These are phyloP conservation scores for Balaeniceps rex DNA, from an alignment of 2,113 vertebrate genomes.

Conservation along the genomic window DNA sequence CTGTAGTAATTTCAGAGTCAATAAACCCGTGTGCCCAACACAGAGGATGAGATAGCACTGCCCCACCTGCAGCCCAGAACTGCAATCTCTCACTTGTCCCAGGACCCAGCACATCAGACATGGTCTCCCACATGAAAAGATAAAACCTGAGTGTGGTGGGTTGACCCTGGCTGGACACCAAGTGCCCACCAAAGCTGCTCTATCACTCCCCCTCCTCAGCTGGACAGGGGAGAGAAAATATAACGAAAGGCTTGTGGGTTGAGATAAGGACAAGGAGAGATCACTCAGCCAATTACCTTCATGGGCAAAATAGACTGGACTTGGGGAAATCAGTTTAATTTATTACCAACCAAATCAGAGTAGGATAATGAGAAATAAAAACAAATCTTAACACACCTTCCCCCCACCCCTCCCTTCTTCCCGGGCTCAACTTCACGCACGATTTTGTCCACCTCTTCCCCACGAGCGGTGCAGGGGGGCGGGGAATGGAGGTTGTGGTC, in stretches of 20 bases:
- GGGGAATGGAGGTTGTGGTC: background rate
- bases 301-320: background rate
- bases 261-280: background rate
- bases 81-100: background rate
- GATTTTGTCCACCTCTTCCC: background rate
- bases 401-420: background rate
- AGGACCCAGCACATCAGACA: background rate
- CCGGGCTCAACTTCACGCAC: background rate
- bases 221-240: background rate
- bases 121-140: background rate
- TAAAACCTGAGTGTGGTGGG: background rate
- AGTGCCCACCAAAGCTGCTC: background rate
- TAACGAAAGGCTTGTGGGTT: background rate
- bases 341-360: background rate
- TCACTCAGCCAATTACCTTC: background rate
- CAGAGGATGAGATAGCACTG: background rate
- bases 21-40: background rate
- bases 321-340: background rate
- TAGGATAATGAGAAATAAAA: background rate
- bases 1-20: background rate
- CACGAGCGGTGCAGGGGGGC: accelerated
- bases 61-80: background rate
- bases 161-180: background rate
- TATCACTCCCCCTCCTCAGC: background rate
- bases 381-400: background rate